Percentiles rank a stretch among this genome's conserved stretches.
Evolutionary conservation across 2,888 invertebrate species (phyloP).

Genomic region (Microchrysa polita): DNA sequence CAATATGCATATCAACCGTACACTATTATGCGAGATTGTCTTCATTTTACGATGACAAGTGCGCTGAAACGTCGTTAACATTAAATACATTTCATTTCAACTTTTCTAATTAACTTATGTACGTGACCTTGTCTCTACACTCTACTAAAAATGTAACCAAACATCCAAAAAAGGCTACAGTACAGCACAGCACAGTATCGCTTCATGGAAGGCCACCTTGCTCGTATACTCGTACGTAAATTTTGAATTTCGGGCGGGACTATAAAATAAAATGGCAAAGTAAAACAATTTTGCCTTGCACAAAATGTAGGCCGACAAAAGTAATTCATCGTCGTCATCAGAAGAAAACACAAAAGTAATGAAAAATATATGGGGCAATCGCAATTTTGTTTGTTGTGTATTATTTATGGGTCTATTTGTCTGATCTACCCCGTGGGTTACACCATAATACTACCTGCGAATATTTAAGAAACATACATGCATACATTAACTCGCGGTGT

Average conservation of each 20-base stretch:
- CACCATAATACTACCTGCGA: too few species aligned
- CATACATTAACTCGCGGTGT: too few species aligned
- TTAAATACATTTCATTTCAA: neutral
- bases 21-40: conserved; percentile 10
- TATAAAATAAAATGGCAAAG: conserved; percentile 23
- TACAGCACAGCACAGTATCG: too few species aligned
- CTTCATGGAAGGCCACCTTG: conserved; percentile 10
- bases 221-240: conserved; percentile 1
- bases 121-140: conserved; percentile 19
- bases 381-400: conserved; percentile 27
- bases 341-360: too few species aligned
- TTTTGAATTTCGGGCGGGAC: conserved; percentile 11
- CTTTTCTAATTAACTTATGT: conserved; percentile 11
- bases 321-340: neutral
- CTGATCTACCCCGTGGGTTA: neutral
- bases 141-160: neutral
- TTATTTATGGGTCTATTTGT: neutral
- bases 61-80: neutral
- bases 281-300: conserved; percentile 8
- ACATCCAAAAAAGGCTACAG: neutral
- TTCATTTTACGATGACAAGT: conserved; percentile 22
- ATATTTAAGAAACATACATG: too few species aligned
- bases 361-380: conserved; percentile 1
- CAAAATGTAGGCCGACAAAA: conserved; percentile 24
- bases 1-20: neutral